Base-by-base conservation (phyloP, 2,888 invertebrate genomes). In the Thecophora atra region DNA sequence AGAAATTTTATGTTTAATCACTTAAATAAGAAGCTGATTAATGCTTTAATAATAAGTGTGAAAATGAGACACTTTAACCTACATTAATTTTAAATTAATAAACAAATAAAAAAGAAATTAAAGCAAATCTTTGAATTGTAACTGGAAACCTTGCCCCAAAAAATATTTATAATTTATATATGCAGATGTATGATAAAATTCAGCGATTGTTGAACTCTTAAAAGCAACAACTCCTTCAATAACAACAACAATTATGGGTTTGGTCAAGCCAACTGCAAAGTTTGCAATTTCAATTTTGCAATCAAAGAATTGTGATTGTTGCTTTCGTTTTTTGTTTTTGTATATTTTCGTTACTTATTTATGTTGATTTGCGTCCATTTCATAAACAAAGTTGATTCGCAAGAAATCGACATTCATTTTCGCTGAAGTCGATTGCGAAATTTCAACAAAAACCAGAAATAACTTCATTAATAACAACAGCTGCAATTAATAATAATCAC, bases 221-320 rank as follows among this genome's bases (percentile, higher is more conserved):
- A 19, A 15, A 54, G n/a, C 11, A 11, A 54, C 21, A 54, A 24
- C 8, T 21, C 19, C 4, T 2, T 21, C 21, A 56, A 24, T 15
- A 56, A 56, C 15, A 56, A 56, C 8, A n/a, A 24, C 17, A 67
- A 70, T 52, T 70, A 24, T 70, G 70, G 70, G 70, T 63, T 70
- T 51, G 70, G 62, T 63, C 70, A 62, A 52, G 62, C 70, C 51
- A 70, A 70, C 62, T 70, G 70, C 70, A 63, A 56, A 24, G 52
- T 52, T 70, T 51, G 70, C 70, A 70, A 70, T 70, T 70, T 70
- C 30, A 52, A 52, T 70, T 63, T 62, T 52, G 70, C 70, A 70
- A 70, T 70, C 63, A 51, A 70, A 70, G 30, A 63, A 63, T 54
- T 52, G n/a, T 42, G 1, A 37, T 37, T 37, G 42, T 70, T 62